Evolutionary conservation across 2,888 invertebrate species (phyloP), one percentile per base, ranked within the genome.

Genomic region (Nephrotoma guestfalica): DNA sequence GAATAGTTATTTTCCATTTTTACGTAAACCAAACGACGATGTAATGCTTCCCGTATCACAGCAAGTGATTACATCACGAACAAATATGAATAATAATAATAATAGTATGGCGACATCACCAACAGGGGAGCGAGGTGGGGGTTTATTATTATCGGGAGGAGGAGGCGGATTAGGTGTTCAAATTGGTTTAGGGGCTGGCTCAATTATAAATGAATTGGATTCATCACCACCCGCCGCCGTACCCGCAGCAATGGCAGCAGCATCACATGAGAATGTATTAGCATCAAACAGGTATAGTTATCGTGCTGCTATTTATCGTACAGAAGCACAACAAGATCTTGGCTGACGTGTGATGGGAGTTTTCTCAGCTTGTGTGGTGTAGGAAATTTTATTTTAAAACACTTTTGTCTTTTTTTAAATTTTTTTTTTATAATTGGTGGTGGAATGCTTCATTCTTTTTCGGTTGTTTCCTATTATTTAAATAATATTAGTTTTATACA

Each of bases 351-450:
- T 95, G 93, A 94, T 95, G 94, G 95, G 94, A 93, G 94, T 95
- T 93, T 94, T 95, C 93, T 95, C 95, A 93, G 96, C 96, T 94
- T 96, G 95, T 93, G 95, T 95, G 93, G 94, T 95, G 93, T 95
- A 91, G 90, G 88, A 85, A 4, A 84, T 84, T 41, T 43, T 45
- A 85, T 18, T 43, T 85, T 71, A 71, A 30, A n/a, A 18, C 71
- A 71, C 71, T 30, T 51, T 18, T 51, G n/a, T 51, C 15, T 71
- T 30, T 30, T 9, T 71, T 30, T 30, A 3, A 30, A 30, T 3
- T 30, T 30, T 30, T 18, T 71, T 30, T 71, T 71, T 71, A 30
- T 71, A 71, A 71, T 71, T 71, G 71, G 71, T 30, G 71, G 71
- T 71, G 71, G 71, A 71, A 71, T 71, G 71, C 71, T 71, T 71